Conservation (phyloP, 1,140 invertebrate species). For the Lepidostoma basale region DNA sequence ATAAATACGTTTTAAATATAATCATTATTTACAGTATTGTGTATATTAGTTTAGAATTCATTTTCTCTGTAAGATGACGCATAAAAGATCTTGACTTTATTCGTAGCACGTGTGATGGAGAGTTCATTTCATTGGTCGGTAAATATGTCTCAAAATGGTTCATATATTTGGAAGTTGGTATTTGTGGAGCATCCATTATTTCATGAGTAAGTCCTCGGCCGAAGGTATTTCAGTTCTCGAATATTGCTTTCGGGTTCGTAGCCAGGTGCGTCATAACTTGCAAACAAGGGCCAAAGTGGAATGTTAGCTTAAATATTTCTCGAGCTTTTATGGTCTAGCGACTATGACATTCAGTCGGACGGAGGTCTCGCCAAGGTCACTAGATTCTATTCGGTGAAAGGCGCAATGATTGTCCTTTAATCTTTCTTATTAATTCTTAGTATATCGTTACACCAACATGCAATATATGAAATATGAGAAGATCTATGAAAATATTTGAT, state of each 20-base stretch:
- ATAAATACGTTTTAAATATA: no score
- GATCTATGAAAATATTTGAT: no score
- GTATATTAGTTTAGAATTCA: no score
- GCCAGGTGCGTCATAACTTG: conserved; percentile 38
- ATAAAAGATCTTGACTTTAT: no score
- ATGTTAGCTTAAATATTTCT: conserved; percentile 34
- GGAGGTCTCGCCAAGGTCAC: conserved; percentile 15
- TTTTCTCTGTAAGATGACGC: no score
- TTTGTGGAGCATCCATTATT: background rate
- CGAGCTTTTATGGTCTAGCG: conserved; percentile 38
- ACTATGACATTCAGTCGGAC: conserved; percentile 32
- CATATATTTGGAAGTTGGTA: background rate
- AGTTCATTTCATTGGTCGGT: no score
- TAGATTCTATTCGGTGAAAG: conserved; percentile 1
- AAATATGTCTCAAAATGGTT: no score
- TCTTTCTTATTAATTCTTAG: background rate
- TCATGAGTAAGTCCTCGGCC: background rate
- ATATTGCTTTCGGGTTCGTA: conserved; percentile 8
- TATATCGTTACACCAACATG: background rate
- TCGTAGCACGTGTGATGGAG: no score
- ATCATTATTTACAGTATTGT: no score
- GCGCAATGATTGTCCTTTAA: background rate
- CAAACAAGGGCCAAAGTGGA: conserved; percentile 28
- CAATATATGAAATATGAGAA: no score
- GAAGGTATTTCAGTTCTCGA: background rate